A percentile compares a stretch with the other conserved stretches of the same genome.
Conservation (phyloP, 2,113 vertebrate species). For the Verasper variegatus region DNA sequence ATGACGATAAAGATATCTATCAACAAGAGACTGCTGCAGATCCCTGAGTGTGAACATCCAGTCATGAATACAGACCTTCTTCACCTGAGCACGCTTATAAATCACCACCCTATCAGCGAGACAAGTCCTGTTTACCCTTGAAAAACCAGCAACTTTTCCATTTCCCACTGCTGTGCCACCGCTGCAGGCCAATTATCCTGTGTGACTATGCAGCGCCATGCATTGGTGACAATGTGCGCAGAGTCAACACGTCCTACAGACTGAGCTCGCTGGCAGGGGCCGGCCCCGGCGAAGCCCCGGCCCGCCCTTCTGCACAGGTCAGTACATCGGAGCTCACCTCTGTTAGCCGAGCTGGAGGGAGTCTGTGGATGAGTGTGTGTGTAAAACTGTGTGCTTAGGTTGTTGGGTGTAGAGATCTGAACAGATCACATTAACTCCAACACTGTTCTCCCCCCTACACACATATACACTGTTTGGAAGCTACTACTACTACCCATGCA, state of each 20-base stretch:
- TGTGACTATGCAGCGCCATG: slow-evolving; percentile 84
- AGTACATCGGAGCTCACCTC: slow-evolving; percentile 28
- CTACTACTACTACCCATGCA: background rate
- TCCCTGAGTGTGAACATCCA: slow-evolving; percentile 12
- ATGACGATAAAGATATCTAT: background rate
- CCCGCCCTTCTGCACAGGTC: slow-evolving; percentile 30
- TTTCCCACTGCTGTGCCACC: slow-evolving; percentile 69
- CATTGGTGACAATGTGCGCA: slow-evolving; percentile 78
- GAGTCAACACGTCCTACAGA: slow-evolving; percentile 82
- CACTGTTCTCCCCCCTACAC: background rate
- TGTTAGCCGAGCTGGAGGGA: slow-evolving; percentile 26
- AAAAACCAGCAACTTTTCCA: slow-evolving; percentile 78
- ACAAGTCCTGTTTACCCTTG: slow-evolving; percentile 82
- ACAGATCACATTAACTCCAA: background rate
- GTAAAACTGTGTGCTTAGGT: slow-evolving; percentile 3
- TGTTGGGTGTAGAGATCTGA: background rate
- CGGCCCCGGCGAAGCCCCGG: slow-evolving; percentile 33
- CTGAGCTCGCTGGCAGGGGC: slow-evolving; percentile 63
- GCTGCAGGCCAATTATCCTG: slow-evolving; percentile 80
- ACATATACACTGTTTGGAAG: background rate
- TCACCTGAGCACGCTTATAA: slow-evolving; percentile 62
- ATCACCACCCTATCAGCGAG: slow-evolving; percentile 61
- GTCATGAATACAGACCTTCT: slow-evolving; percentile 55
- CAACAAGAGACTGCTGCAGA: slow-evolving; percentile 5
- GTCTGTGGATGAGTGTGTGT: background rate